Evolutionary conservation across 2,113 vertebrate species (phyloP).

Genomic region (Platysteira castanea): DNA sequence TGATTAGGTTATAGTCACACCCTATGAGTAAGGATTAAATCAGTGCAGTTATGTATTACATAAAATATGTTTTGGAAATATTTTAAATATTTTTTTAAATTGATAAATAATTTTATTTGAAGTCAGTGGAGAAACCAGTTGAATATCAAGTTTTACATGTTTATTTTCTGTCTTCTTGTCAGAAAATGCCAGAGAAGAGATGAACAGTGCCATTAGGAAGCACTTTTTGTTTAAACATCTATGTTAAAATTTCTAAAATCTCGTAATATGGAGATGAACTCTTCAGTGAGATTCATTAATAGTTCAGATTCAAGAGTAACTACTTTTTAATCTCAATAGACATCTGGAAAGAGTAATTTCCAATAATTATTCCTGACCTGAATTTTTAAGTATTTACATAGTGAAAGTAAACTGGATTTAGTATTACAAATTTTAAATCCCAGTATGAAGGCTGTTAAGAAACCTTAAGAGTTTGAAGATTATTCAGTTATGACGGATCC

Average conservation of each 20-base stretch:
- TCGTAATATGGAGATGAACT: neutral
- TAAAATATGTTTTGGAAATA: conserved; percentile 70
- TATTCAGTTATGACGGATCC: neutral
- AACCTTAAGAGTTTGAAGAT: neutral
- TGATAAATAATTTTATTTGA: neutral
- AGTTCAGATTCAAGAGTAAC: neutral
- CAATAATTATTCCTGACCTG: neutral
- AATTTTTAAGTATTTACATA: neutral
- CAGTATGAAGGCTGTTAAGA: neutral
- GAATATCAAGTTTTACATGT: neutral
- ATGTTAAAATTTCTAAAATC: neutral
- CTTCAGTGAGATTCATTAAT: neutral
- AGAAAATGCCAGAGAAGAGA: neutral
- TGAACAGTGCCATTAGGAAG: neutral
- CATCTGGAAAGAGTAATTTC: neutral
- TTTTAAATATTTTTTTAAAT: neutral
- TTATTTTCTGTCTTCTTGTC: neutral
- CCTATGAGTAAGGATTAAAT: conserved; percentile 41
- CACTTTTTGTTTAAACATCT: neutral
- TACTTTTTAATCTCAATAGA: neutral
- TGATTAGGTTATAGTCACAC: neutral
- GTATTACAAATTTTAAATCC: neutral
- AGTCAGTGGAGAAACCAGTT: neutral
- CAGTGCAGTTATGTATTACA: conserved; percentile 70
- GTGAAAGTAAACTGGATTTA: neutral